Percentiles rank a stretch among this genome's conserved stretches.
Conservation (phyloP, 2,113 vertebrate species). For the Sciurus niger region DNA sequence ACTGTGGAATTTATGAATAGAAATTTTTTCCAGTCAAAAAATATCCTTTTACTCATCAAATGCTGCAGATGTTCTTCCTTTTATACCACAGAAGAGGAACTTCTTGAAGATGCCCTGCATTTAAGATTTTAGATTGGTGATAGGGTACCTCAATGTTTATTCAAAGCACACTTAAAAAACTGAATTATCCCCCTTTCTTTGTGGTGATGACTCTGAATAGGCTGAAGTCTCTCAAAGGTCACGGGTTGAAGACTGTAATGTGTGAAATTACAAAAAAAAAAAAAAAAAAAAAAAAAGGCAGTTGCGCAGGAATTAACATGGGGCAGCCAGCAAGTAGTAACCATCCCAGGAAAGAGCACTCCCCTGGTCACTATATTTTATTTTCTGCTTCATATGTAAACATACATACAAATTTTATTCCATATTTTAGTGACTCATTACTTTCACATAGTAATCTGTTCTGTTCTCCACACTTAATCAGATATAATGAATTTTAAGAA, state of each 20-base stretch:
- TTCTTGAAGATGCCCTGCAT: background rate
- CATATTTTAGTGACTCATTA: background rate
- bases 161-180: background rate
- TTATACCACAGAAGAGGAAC: background rate
- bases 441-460: background rate
- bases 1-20: background rate
- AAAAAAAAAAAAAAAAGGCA: background rate
- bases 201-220: background rate
- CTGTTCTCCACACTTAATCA: background rate
- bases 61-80: background rate
- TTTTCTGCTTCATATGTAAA: background rate
- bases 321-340: background rate
- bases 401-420: background rate
- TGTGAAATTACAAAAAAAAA: background rate
- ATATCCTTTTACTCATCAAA: background rate
- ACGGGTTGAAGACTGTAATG: slow-evolving; percentile 8
- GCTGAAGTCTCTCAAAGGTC: slow-evolving; percentile 12
- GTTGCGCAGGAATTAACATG: background rate
- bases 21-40: background rate
- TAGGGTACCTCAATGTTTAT: background rate
- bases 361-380: background rate
- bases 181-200: slow-evolving; percentile 18
- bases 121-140: background rate
- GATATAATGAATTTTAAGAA: rapidly evolving
- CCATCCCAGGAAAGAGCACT: background rate